phyloP scores from a whole-genome alignment of 2,113 vertebrate species.

The Thalassarche chlororhynchos region DNA sequence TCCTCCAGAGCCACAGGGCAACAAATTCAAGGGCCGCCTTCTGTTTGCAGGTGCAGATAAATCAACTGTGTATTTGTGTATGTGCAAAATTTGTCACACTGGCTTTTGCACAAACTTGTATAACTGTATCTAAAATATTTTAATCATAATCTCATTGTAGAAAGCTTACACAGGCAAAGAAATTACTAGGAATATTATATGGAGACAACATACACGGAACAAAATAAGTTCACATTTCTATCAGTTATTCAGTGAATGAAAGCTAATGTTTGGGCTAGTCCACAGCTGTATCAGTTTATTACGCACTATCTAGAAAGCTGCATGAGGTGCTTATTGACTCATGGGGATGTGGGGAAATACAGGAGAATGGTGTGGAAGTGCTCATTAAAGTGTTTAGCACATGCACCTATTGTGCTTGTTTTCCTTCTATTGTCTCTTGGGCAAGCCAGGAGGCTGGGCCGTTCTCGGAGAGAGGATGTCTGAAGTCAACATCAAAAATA shows the following conservation, averaged over 20 bases:
- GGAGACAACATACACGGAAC: rapidly evolving
- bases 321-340: conserved; percentile 61
- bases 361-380: conserved; percentile 59
- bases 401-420: conserved; percentile 54
- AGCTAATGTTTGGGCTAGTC: neutral
- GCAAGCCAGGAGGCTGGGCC: conserved; percentile 16
- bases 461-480: conserved; percentile 2
- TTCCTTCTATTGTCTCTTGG: conserved; percentile 55
- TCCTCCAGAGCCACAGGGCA: neutral
- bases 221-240: neutral
- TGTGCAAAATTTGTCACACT: neutral
- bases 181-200: neutral
- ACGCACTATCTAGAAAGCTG: neutral
- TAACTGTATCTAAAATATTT: neutral
- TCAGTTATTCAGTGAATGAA: neutral
- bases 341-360: conserved; percentile 15
- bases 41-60: neutral
- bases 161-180: neutral
- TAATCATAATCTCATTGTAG: neutral
- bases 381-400: conserved; percentile 65
- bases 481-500: conserved; percentile 53
- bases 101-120: neutral
- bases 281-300: neutral
- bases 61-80: neutral
- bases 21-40: neutral